Evolutionary conservation across 2,113 vertebrate species (phyloP).

Genomic region (Amblyornis subalaris): DNA sequence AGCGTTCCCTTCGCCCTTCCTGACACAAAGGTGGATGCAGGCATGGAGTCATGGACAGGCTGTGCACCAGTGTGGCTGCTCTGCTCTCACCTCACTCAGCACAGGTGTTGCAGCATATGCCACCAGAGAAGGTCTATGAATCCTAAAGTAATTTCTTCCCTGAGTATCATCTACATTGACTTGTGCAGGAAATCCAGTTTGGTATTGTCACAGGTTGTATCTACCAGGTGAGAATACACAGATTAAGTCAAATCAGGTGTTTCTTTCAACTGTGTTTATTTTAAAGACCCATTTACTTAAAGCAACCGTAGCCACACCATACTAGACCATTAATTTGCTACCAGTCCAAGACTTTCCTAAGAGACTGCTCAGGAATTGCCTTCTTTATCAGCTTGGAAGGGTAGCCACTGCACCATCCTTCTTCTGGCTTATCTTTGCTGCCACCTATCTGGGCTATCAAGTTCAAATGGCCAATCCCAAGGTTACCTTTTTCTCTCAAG

Average conservation of each 20-base stretch:
- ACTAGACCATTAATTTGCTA: background rate
- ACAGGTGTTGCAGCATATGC: rapidly evolving
- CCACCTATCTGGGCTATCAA: background rate
- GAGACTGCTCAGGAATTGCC: background rate
- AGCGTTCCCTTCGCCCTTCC: background rate
- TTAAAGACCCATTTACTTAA: background rate
- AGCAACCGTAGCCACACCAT: background rate
- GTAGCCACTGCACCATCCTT: background rate
- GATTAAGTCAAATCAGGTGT: background rate
- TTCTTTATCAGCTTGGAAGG: background rate
- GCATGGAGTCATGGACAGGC: rapidly evolving
- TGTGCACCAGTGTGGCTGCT: background rate
- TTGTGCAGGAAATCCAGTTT: background rate
- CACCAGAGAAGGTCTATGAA: background rate
- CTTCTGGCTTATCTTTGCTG: background rate
- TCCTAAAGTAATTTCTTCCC: background rate
- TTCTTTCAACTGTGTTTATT: background rate
- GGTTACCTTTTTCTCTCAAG: background rate
- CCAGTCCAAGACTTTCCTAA: background rate
- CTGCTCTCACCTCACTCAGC: background rate
- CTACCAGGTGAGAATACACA: background rate
- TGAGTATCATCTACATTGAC: background rate
- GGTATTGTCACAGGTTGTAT: background rate
- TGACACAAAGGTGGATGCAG: rapidly evolving
- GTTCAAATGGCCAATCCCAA: background rate